A percentile compares a stretch with the other conserved stretches of the same genome.
phyloP scores from a whole-genome alignment of 2,888 invertebrate species.

The Congeria kusceri region DNA sequence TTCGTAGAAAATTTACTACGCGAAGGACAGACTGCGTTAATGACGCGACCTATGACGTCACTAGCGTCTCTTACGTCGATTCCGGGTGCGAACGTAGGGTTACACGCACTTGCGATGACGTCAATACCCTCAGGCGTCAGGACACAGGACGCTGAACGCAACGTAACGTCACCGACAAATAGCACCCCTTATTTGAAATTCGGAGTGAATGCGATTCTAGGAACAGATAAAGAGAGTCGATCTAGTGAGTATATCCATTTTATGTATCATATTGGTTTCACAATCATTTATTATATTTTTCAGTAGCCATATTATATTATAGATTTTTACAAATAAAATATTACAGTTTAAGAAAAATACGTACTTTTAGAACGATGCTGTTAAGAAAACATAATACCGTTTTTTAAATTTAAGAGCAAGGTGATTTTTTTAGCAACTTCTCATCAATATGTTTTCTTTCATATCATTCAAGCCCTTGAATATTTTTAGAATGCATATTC shows the following conservation, averaged over 20 bases:
- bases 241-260: slow-evolving; percentile 58
- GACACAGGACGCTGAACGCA: slow-evolving; percentile 1
- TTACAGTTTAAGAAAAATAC: too few relatives aligned
- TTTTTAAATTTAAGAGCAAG: too few relatives aligned
- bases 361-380: too few relatives aligned
- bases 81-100: slow-evolving; percentile 39
- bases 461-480: too few relatives aligned
- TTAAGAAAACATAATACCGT: too few relatives aligned
- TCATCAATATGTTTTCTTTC: too few relatives aligned
- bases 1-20: slow-evolving; percentile 81
- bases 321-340: too few relatives aligned
- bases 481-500: too few relatives aligned
- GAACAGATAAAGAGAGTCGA: slow-evolving; percentile 72
- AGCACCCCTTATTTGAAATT: slow-evolving; percentile 81
- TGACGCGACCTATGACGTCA: slow-evolving; percentile 60
- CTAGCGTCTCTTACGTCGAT: slow-evolving; percentile 14
- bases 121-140: slow-evolving; percentile 41
- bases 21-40: slow-evolving; percentile 71
- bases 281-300: too few relatives aligned
- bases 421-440: too few relatives aligned
- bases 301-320: too few relatives aligned
- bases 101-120: slow-evolving; percentile 39
- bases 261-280: too few relatives aligned
- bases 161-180: slow-evolving; percentile 55
- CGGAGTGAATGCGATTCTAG: slow-evolving; percentile 82